Evolutionary conservation across 2,113 vertebrate genomes (phyloP), one percentile per base, ranked within the genome.

Genomic region (Sinocyclocheilus maitianheensis): DNA sequence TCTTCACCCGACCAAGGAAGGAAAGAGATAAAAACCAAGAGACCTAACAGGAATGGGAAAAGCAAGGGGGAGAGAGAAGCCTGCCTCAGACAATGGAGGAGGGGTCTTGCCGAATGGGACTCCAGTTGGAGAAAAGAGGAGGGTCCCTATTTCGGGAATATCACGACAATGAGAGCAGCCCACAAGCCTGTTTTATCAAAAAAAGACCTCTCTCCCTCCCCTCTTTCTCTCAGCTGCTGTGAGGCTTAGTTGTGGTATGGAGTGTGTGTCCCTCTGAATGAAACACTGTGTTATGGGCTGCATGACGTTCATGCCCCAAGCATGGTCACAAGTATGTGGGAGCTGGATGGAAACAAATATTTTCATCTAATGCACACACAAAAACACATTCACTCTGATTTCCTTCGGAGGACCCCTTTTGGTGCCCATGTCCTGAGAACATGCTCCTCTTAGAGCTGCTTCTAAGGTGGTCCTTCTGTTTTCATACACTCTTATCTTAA

Each of bases 191-290:
- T 89, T 79, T 74, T 55, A 89, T 84, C 72, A 80, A 78, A 87
- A 69, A 82, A 74, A 43, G 26, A 34, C 16, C 53, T 79, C 46
- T 48, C 85, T 77, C 80, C 62, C 43, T 46, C 80, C 84, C 77
- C 62, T 87, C 34, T 65, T 83, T 22, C 58, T 76, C 87, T 92
- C 91, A 93, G 92, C 92, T 91, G 91, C 90, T 88, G 88, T 43
- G 79, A 82, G 60, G 63, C 86, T 92, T 5, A 89, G 84, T 77
- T 87, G 81, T 87, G 91, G 83, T 84, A 85, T 89, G 86, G 62
- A 60, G 83, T 62, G 85, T 67, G 84, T 34, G 9, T 79, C 34
- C 40, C 77, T 77, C 69, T 87, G 85, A 83, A 87, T 83, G 55
- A 85, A 48, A 76, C 76, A 83, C 87, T 89, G 81, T 83, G 67